Evolutionary conservation across 2,113 vertebrate genomes (phyloP), one percentile per base, ranked within the genome.

Genomic region (Pedetes capensis): DNA sequence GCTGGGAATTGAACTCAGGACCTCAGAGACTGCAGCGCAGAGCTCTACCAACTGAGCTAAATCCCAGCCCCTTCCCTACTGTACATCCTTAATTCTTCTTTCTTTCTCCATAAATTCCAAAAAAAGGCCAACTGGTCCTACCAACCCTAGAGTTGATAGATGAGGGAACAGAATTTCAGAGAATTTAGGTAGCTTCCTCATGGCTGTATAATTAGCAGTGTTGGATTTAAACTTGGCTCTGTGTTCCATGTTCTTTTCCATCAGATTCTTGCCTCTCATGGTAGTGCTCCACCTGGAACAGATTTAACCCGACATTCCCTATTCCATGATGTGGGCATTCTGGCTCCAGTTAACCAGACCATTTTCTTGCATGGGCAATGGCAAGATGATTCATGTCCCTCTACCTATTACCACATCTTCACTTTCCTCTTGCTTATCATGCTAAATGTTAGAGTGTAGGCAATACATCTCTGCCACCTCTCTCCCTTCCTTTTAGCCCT

Each of bases 91-190:
- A 64, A 74, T 39, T 57, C 42, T 85, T 55, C 32, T 57, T 22
- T 53, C 0, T 0, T 9, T 82, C 4, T 63, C 83, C 55, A 23
- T 85, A 97, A 95, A 47, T 97, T 97, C 37, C 42, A 96, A 78
- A 0, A 94, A 98, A 42, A 78, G 75, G 87, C 14, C 85, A 89
- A 0, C 37, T 96, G 20, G 95, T 97, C 89, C 95, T 0, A 66
- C 97, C 49, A 64, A 95, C 34, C 95, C 96, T 34, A 2, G 44
- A 34, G 13, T 17, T 61, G 29, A 61, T 3, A 51, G 27, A 61
- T 29, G n/a, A 61, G 42, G 61, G 76, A 39, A 83, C 11, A 2
- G 18, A 63, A 89, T 71, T 89, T 76, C 72, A 71, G n/a, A n/a
- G n/a, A n/a, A n/a, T n/a, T n/a, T n/a, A n/a, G n/a, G n/a, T n/a